Base-by-base conservation (phyloP, 2,797 vertebrate species). In the Bryconaethiops microstoma region DNA sequence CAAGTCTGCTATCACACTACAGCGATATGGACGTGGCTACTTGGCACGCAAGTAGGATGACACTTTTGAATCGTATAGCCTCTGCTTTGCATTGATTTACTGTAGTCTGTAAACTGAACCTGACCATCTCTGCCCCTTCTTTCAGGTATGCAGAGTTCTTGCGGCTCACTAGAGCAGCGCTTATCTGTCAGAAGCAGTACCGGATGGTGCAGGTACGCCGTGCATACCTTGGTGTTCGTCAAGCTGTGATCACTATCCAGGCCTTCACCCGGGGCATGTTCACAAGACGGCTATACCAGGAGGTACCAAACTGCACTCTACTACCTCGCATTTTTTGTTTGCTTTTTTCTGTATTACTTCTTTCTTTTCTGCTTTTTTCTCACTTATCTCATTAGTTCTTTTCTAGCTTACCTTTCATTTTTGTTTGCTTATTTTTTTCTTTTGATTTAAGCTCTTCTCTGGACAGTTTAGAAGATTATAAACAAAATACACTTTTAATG, bases 101-200 rank as follows among this genome's bases (percentile, higher is more conserved):
- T 59, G 59, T 19, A 29, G 42, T 25, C 64, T 40, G 5, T 62
- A 48, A 19, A 65, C 10, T 67, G 13, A 48, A 25, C 2, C 19
- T 8, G 19, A 29, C 48, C 39, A 5, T 14, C 14, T 35, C 39
- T 35, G 10, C 19, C 29, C 16, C 5, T 17, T 67, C 29, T 82
- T 23, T 63, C 42, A 99, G 97, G 55, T 85, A 94, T 50, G 94
- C 94, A 0, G 93, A 96, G 77, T 88, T 88, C 48, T 88, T 97
- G 87, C 93, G 96, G 76, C 93, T 90, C 76, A 96, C 90, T 0
- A 94, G 92, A 42, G 97, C 96, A 0, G 93, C 95, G 1, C 17
- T 96, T 1, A 25, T 91, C 84, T 90, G 97, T 86, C 98, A 99
- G 94, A 98, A 96, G 80, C 96, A 96, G 84, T 96, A 83, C 78